A percentile compares a stretch with the other conserved stretches of the same genome.
Evolutionary conservation across 92 coral and sea anemone genomes (phyloP).

Genomic region (Siderastrea siderea): DNA sequence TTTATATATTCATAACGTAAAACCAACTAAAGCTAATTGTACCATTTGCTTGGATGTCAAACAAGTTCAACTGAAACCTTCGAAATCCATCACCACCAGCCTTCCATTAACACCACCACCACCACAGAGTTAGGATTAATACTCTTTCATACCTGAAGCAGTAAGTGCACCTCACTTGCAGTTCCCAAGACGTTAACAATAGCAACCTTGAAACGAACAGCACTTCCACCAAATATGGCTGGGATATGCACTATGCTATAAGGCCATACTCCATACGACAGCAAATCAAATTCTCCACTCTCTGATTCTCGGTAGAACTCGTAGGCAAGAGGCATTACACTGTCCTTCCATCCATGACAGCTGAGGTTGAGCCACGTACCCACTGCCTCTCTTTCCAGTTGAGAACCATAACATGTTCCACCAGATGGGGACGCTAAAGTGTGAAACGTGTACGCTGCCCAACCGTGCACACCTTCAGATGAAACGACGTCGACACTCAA

Average conservation of each 20-base stretch:
- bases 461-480: neutral
- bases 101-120: neutral
- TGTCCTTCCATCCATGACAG: slow-evolving; percentile 14
- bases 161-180: neutral
- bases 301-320: neutral
- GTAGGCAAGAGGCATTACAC: neutral
- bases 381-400: neutral
- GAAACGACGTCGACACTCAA: slow-evolving; percentile 1
- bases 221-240: neutral
- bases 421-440: neutral
- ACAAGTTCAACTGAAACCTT: too few species aligned
- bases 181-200: neutral
- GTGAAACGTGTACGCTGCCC: slow-evolving; percentile 11
- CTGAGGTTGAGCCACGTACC: slow-evolving; percentile 6
- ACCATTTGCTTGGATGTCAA: too few species aligned
- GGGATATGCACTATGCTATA: neutral
- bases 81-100: too few species aligned
- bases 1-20: too few species aligned
- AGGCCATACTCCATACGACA: slow-evolving; percentile 14
- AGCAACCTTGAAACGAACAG: slow-evolving; percentile 3
- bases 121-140: neutral
- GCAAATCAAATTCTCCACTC: neutral
- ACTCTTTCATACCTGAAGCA: neutral
- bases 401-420: slow-evolving; percentile 3
- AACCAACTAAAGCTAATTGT: too few species aligned